Conservation (phyloP, 92 coral and sea anemone species). For the Plumapathes pennacea region DNA sequence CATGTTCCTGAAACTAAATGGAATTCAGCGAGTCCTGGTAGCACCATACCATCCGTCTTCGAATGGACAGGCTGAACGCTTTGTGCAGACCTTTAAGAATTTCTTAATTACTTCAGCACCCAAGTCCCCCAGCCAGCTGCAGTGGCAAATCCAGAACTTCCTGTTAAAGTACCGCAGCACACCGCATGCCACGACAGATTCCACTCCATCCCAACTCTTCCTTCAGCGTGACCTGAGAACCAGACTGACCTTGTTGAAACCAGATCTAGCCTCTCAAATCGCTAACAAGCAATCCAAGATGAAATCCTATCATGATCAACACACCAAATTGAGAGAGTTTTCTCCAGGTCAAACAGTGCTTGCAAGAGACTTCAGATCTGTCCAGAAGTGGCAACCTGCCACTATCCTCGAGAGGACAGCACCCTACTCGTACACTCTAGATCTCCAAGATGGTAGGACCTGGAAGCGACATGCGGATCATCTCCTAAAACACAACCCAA, state of each 20-base stretch:
- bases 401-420: constrained; percentile 7
- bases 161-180: constrained; percentile 13
- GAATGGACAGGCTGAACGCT: constrained; percentile 9
- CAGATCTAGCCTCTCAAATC: constrained; percentile 17
- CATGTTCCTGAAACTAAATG: constrained; percentile 5
- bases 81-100: constrained; percentile 1
- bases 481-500: too few relatives aligned
- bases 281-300: constrained; percentile 26
- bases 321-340: constrained; percentile 7
- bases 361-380: constrained; percentile 8
- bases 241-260: constrained; percentile 30
- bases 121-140: background rate
- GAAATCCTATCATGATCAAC: constrained; percentile 26
- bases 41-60: constrained; percentile 11
- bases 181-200: constrained; percentile 21
- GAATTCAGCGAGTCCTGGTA: constrained; percentile 9
- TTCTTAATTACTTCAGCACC: background rate
- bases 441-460: too few relatives aligned
- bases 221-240: constrained; percentile 9
- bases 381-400: constrained; percentile 20
- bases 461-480: too few relatives aligned
- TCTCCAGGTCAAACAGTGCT: constrained; percentile 18
- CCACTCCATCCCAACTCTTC: constrained; percentile 7
- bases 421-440: too few relatives aligned
- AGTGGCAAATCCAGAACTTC: too few relatives aligned